Conservation (phyloP, 2,797 vertebrate genomes). For the Botia almorhae region DNA sequence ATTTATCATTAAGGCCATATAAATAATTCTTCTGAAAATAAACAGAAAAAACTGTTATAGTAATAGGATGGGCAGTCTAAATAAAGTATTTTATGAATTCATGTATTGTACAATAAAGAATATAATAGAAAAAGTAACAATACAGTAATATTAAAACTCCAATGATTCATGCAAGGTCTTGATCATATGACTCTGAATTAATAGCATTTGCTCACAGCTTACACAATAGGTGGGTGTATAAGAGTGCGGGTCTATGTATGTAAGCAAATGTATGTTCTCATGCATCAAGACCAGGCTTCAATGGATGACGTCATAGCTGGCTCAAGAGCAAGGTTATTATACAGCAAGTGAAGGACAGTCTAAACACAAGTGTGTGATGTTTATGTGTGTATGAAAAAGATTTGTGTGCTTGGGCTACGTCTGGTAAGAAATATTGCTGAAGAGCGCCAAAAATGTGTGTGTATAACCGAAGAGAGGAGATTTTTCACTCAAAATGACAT, state of each 20-base stretch:
- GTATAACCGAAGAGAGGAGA: conserved; percentile 5
- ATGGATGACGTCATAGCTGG: conserved; percentile 50
- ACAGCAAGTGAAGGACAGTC: conserved; percentile 50
- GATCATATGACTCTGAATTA: not conserved
- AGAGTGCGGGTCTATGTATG: too few relatives aligned
- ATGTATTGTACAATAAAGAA: not conserved
- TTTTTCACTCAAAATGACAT: conserved; percentile 23
- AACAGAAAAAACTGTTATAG: not conserved
- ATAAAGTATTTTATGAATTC: not conserved
- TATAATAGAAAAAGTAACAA: not conserved
- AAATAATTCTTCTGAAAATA: not conserved
- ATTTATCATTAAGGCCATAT: not conserved
- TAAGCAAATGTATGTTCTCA: not conserved
- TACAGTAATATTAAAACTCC: not conserved
- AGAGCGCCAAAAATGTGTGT: not conserved
- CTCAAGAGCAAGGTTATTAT: conserved; percentile 53
- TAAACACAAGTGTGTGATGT: conserved; percentile 17
- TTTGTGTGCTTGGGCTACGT: conserved; percentile 33
- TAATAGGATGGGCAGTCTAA: not conserved
- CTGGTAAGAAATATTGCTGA: conserved; percentile 5
- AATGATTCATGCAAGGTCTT: not conserved
- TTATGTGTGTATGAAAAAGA: conserved; percentile 19
- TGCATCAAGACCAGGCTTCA: conserved; percentile 29
- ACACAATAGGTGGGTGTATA: not conserved
- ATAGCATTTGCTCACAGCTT: not conserved